A percentile compares a stretch with the other conserved stretches of the same genome.
These are phyloP conservation scores for Enteromius thamalakanensis DNA, from an alignment of 2,797 vertebrate species.

Conservation along the genomic window DNA sequence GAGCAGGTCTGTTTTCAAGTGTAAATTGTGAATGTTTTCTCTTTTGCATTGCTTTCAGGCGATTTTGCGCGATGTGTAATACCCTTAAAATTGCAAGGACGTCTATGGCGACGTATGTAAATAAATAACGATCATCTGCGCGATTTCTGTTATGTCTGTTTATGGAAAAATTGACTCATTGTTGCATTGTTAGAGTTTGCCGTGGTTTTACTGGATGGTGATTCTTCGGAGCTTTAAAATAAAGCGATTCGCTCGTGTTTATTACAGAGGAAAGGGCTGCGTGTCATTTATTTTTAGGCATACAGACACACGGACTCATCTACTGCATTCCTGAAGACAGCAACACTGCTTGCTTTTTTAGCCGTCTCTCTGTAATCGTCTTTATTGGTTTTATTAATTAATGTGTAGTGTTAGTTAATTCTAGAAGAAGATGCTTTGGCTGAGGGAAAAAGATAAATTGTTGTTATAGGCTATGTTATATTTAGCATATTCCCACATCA, in stretches of 20 bases:
- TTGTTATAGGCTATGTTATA: background rate
- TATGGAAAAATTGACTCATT: conserved; percentile 12
- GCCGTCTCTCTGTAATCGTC: background rate
- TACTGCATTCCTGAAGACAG: conserved; percentile 63
- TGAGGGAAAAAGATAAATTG: background rate
- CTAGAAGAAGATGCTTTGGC: background rate
- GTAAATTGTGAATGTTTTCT: conserved; percentile 56
- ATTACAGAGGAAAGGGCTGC: conserved; percentile 44
- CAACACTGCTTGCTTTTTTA: conserved; percentile 20
- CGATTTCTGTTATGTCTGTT: background rate
- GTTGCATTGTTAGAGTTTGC: background rate
- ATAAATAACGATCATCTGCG: background rate
- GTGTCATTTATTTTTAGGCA: conserved; percentile 79
- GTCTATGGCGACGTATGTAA: background rate
- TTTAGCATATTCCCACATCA: background rate
- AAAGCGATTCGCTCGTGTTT: background rate
- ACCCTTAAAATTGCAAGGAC: background rate
- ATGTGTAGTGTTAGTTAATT: background rate
- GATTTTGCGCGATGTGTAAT: background rate
- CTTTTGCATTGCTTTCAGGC: background rate
- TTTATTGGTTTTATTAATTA: background rate
- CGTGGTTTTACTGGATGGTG: background rate
- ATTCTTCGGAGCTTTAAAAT: background rate
- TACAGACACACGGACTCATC: conserved; percentile 61
- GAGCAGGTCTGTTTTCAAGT: conserved; percentile 80